Evolutionary conservation across 2,113 vertebrate genomes (phyloP).

Genomic region (Scopus umbretta): DNA sequence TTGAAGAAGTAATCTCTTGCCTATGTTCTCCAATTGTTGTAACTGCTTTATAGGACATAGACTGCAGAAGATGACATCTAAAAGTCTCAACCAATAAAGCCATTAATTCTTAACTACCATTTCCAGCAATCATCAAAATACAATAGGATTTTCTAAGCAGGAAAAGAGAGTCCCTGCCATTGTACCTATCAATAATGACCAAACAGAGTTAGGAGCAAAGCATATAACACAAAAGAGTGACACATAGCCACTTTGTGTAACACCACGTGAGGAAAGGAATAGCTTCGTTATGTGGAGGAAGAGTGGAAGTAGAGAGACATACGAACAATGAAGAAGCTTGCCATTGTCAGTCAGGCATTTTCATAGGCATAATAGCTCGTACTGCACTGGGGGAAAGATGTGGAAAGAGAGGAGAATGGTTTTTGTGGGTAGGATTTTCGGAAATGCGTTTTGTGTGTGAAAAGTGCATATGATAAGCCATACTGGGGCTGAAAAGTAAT

Average conservation of each 20-base stretch:
- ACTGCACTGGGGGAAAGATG: background rate
- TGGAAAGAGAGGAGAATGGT: background rate
- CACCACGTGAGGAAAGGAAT: background rate
- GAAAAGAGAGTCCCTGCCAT: background rate
- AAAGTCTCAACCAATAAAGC: background rate
- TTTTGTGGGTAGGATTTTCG: background rate
- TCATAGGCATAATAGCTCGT: background rate
- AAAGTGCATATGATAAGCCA: background rate
- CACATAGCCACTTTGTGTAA: background rate
- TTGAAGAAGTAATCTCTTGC: background rate
- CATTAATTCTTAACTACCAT: background rate
- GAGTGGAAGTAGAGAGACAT: background rate
- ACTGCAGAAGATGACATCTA: background rate
- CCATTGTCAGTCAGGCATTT: background rate
- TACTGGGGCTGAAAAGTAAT: background rate
- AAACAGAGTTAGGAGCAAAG: background rate
- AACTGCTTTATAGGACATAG: background rate
- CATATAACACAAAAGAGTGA: background rate
- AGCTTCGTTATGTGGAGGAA: background rate
- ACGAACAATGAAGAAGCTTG: background rate
- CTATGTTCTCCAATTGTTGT: background rate
- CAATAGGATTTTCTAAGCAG: background rate
- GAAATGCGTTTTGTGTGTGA: background rate
- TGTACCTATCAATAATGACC: background rate
- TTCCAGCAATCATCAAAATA: background rate